Evolutionary conservation across 1,140 invertebrate genomes (phyloP).

Genomic region (Glomeris maerens): DNA sequence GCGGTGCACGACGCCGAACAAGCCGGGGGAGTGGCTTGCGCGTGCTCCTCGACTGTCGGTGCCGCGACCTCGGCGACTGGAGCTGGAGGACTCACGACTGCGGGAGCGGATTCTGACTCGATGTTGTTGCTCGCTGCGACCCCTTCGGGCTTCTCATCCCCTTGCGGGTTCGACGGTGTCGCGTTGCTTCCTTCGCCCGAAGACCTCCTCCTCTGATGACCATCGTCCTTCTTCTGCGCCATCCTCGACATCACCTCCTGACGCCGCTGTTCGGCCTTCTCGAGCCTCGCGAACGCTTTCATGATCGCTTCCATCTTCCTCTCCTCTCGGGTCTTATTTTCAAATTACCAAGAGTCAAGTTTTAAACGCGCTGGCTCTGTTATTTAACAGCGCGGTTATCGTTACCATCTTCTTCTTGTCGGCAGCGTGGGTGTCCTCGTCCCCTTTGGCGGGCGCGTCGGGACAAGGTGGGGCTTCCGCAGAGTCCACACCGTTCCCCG

Average conservation of each 20-base stretch:
- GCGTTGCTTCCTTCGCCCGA: too few species aligned
- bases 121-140: conserved; percentile 1
- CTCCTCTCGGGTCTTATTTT: conserved; percentile 84
- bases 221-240: conserved; percentile 15
- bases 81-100: too few species aligned
- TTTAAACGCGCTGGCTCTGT: neutral
- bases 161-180: too few species aligned
- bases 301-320: conserved; percentile 92
- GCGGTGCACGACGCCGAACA: conserved; percentile 21
- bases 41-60: too few species aligned
- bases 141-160: conserved; percentile 32
- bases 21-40: neutral
- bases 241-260: conserved; percentile 29
- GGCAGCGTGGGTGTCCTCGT: too few species aligned
- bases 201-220: conserved; percentile 22
- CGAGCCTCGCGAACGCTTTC: conserved; percentile 62
- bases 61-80: too few species aligned
- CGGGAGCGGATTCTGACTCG: too few species aligned
- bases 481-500: too few species aligned
- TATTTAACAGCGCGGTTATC: conserved; percentile 5
- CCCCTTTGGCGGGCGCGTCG: too few species aligned
- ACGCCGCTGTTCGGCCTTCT: conserved; percentile 37
- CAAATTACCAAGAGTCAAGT: too few species aligned
- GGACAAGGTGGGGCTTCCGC: too few species aligned
- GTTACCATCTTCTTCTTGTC: too few species aligned